Evolutionary conservation across 1,140 invertebrate species (phyloP).

Genomic region (Triops longicaudatus): DNA sequence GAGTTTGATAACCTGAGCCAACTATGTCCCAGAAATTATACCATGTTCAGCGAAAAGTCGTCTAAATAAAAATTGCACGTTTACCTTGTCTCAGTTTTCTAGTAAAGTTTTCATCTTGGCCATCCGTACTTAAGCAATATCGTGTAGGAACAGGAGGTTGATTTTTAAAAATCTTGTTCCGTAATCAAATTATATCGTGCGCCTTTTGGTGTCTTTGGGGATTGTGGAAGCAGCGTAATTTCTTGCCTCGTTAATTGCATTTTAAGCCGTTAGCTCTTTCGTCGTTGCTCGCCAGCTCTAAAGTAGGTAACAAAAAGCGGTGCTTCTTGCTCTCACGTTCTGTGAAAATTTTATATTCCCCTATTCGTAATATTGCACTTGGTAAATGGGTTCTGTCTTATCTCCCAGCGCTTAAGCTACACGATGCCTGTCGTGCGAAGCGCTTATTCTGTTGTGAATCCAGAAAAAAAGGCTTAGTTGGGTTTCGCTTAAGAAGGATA

Average conservation of each 20-base stretch:
- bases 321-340: background rate
- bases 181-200: background rate
- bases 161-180: background rate
- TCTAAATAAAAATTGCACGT: no score
- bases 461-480: background rate
- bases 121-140: no score
- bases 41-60: no score
- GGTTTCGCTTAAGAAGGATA: background rate
- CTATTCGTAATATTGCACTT: background rate
- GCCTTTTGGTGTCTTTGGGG: background rate
- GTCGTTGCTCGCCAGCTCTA: background rate
- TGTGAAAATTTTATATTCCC: background rate
- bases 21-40: no score
- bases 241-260: constrained; percentile 4
- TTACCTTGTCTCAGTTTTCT: no score
- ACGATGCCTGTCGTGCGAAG: background rate
- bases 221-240: background rate
- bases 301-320: background rate
- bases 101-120: no score
- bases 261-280: background rate
- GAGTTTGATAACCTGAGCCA: no score
- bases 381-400: background rate
- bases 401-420: background rate
- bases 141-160: no score
- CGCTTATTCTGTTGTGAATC: background rate